Conservation (phyloP, 2,797 vertebrate genomes). For the Trichosurus vulpecula region DNA sequence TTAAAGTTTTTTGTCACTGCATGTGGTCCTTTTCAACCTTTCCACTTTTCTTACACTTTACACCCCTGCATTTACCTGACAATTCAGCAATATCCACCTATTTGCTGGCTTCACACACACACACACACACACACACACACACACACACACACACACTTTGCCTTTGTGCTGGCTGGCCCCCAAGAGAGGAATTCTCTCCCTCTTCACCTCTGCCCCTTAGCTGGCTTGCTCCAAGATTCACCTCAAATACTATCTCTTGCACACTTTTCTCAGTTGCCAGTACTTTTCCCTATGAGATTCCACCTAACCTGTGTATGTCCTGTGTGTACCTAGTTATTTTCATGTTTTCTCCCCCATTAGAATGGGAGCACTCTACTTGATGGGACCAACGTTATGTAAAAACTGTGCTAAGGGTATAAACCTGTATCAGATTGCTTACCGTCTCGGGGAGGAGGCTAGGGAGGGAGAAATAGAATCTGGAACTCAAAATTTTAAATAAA, state of each 20-base stretch:
- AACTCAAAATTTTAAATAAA: neutral
- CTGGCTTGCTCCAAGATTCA: neutral
- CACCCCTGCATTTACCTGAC: neutral
- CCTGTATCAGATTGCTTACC: neutral
- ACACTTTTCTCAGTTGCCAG: neutral
- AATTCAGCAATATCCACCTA: neutral
- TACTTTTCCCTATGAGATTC: neutral
- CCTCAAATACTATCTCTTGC: neutral
- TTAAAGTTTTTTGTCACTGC: neutral
- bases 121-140: neutral
- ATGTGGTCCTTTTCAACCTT: neutral
- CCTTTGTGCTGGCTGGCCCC: neutral
- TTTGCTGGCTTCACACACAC: neutral
- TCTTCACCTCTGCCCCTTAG: neutral
- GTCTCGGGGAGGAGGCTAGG: neutral
- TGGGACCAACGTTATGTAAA: neutral
- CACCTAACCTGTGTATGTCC: neutral
- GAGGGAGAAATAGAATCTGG: neutral
- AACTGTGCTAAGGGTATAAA: neutral
- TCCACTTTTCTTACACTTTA: neutral
- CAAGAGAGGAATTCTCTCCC: neutral
- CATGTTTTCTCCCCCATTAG: neutral
- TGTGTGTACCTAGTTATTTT: neutral
- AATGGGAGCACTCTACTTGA: neutral
- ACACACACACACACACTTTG: too few species aligned